Conservation (phyloP, 2,797 vertebrate genomes). For the Melanotaenia nigrans region DNA sequence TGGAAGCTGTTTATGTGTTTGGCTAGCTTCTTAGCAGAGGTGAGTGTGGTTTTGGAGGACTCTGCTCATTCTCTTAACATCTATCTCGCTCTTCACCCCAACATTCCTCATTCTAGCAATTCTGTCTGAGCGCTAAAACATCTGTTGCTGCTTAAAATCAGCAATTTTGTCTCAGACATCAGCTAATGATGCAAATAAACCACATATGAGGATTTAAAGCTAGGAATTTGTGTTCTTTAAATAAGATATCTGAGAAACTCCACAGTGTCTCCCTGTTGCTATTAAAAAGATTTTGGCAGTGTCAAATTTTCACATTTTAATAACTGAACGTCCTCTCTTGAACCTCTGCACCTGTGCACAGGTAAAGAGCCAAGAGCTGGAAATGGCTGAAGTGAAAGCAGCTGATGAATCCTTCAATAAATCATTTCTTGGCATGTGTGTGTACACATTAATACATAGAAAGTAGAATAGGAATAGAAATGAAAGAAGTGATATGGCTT, state of each 20-base stretch:
- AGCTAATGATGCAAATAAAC: conserved; percentile 71
- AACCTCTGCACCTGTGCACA: conserved; percentile 49
- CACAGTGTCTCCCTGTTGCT: neutral
- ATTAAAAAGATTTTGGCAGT: conserved; percentile 10
- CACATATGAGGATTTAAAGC: conserved; percentile 46
- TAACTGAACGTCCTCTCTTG: conserved; percentile 33
- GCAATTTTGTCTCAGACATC: conserved; percentile 52
- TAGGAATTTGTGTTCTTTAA: conserved; percentile 44
- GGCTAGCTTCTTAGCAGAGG: conserved; percentile 55
- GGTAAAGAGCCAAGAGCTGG: conserved; percentile 43
- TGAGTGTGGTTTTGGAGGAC: conserved; percentile 59
- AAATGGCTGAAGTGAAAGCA: conserved; percentile 39
- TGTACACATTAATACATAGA: conserved; percentile 6
- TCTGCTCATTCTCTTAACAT: conserved; percentile 58
- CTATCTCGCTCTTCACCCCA: conserved; percentile 34
- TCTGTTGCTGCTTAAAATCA: conserved; percentile 74
- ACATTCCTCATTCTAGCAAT: conserved; percentile 45
- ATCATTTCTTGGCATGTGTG: conserved; percentile 30
- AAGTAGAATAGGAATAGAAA: conserved; percentile 16
- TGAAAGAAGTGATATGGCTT: conserved; percentile 23
- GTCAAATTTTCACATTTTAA: conserved; percentile 31
- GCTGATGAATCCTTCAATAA: conserved; percentile 38
- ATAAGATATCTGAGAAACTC: conserved; percentile 19
- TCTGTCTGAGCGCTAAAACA: conserved; percentile 63
- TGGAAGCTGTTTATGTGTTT: conserved; percentile 76